A percentile compares a stretch with the other conserved stretches of the same genome.
These are phyloP conservation scores for Clavelina lepadiformis DNA, from an alignment of 23 tunicate genomes.

Conservation along the genomic window DNA sequence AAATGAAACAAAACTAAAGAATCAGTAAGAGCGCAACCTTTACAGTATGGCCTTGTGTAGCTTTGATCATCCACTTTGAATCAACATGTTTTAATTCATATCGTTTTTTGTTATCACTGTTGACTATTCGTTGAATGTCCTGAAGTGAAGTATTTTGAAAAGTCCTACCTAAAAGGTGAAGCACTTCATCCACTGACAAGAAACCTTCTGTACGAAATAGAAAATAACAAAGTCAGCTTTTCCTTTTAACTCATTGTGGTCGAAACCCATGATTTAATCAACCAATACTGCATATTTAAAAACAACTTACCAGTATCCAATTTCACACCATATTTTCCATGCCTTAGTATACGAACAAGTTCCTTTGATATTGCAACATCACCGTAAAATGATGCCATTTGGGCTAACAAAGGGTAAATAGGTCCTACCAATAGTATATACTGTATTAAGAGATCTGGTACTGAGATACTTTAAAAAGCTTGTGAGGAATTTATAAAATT, in stretches of 20 bases:
- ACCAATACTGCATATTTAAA: neutral
- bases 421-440: no score
- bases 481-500: no score
- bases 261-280: neutral
- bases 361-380: conserved; percentile 43
- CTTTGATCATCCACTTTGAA: conserved; percentile 17
- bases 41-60: conserved; percentile 58
- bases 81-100: conserved; percentile 20
- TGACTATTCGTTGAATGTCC: conserved; percentile 21
- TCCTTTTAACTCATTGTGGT: neutral
- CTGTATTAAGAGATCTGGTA: no score
- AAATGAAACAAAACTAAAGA: no score
- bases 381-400: no score
- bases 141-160: neutral
- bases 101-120: conserved; percentile 37
- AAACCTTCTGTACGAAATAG: conserved; percentile 13
- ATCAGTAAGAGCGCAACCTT: no score
- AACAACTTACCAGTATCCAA: conserved; percentile 25
- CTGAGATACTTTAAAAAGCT: no score
- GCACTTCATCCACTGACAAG: conserved; percentile 6
- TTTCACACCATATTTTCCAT: conserved; percentile 36
- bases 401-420: no score
- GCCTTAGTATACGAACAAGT: conserved; percentile 40
- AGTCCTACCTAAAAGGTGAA: neutral
- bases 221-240: neutral